Percentiles rank a stretch among this genome's conserved stretches.
These are phyloP conservation scores for Danionella dracula DNA, from an alignment of 2,797 vertebrate genomes.

Conservation along the genomic window DNA sequence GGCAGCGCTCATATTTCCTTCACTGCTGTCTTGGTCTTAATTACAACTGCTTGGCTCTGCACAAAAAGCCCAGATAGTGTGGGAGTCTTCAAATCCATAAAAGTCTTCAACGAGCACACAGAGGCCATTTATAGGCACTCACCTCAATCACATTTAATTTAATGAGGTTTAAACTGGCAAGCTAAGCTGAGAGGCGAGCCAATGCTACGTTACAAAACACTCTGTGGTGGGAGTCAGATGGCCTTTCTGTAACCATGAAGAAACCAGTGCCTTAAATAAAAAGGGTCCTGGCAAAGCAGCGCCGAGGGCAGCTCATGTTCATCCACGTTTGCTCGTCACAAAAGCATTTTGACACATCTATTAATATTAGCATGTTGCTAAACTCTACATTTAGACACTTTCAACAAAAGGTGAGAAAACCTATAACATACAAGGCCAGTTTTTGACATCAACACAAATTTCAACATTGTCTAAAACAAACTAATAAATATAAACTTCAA, in stretches of 20 bases:
- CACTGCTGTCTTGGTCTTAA: background rate
- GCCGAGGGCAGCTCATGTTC: background rate
- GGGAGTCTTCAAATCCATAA: background rate
- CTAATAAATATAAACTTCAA: too few relatives aligned
- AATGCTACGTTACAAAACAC: background rate
- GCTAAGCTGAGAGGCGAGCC: background rate
- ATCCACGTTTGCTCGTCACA: too few relatives aligned
- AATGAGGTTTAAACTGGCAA: background rate
- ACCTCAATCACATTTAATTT: constrained; percentile 2
- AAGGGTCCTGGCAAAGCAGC: background rate
- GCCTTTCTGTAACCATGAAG: background rate
- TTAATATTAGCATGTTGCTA: too few relatives aligned
- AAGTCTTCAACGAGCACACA: background rate
- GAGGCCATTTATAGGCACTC: background rate
- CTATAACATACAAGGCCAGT: too few relatives aligned
- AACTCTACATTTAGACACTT: too few relatives aligned
- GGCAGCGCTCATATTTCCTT: background rate
- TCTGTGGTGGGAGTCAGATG: background rate
- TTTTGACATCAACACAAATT: too few relatives aligned
- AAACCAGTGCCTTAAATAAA: background rate
- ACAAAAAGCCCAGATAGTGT: background rate
- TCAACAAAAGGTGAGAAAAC: too few relatives aligned
- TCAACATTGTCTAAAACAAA: too few relatives aligned
- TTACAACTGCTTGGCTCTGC: background rate
- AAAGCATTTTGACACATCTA: too few relatives aligned